phyloP scores from a whole-genome alignment of 2,888 invertebrate genomes.

The Lasius platythorax region DNA sequence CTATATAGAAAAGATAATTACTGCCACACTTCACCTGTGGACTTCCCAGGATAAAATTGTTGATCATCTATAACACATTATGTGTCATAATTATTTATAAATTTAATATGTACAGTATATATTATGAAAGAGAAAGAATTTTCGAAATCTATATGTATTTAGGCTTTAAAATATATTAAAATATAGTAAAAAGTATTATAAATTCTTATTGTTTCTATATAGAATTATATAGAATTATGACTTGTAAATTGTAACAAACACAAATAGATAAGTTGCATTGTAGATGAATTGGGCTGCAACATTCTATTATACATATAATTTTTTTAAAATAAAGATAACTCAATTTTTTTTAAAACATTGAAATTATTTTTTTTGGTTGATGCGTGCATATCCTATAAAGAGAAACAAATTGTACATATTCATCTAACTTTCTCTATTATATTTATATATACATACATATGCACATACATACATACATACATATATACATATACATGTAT shows the following conservation, averaged over 20 bases:
- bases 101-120: slow-evolving; percentile 67
- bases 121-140: slow-evolving; percentile 50
- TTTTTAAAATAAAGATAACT: neutral
- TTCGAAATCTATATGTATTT: slow-evolving; percentile 46
- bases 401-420: slow-evolving; percentile 25
- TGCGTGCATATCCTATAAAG: neutral
- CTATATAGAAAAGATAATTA: slow-evolving; percentile 27
- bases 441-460: neutral
- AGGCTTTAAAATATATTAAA: slow-evolving; percentile 50
- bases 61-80: slow-evolving; percentile 74
- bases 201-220: slow-evolving; percentile 15
- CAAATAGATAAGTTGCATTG: neutral
- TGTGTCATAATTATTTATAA: slow-evolving; percentile 70
- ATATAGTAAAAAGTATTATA: slow-evolving; percentile 66
- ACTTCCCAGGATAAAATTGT: slow-evolving; percentile 72
- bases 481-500: slow-evolving; percentile 19
- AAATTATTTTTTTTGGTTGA: slow-evolving; percentile 18
- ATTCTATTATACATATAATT: slow-evolving; percentile 10
- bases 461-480: slow-evolving; percentile 5
- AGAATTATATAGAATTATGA: slow-evolving; percentile 35
- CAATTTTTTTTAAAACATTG: slow-evolving; percentile 11
- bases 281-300: neutral
- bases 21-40: slow-evolving; percentile 14
- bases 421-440: slow-evolving; percentile 4
- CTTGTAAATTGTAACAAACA: slow-evolving; percentile 21